A percentile compares a stretch with the other conserved stretches of the same genome.
phyloP scores from a whole-genome alignment of 2,888 invertebrate genomes.

The Copidosoma aretas region DNA sequence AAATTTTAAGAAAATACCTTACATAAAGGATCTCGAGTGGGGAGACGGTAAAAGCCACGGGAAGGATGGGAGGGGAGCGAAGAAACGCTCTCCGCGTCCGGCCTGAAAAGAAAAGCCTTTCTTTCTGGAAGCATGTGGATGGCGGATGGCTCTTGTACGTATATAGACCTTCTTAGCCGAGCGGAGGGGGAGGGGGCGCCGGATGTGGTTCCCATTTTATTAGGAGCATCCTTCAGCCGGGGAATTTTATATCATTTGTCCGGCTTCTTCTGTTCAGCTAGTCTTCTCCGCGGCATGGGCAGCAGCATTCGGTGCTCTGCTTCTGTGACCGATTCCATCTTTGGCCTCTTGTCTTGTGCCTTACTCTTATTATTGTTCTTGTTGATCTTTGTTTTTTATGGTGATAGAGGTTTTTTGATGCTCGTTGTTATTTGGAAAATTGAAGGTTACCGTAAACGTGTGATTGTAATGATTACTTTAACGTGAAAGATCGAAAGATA shows the following conservation, averaged over 20 bases:
- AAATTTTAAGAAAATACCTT: conserved; percentile 39
- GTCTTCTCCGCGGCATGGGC: no score
- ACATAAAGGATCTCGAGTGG: conserved; percentile 32
- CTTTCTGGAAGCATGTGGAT: conserved; percentile 14
- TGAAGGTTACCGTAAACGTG: no score
- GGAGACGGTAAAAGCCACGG: conserved; percentile 1
- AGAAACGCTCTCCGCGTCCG: conserved; percentile 18
- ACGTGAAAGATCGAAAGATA: no score
- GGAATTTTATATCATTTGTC: conserved; percentile 58
- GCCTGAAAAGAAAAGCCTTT: conserved; percentile 26
- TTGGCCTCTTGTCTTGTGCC: not conserved
- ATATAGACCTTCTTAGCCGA: conserved; percentile 49
- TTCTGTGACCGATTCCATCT: not conserved
- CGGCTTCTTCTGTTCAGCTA: conserved; percentile 49
- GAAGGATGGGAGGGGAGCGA: conserved; percentile 13
- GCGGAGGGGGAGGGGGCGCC: not conserved
- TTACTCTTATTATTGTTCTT: conserved; percentile 22
- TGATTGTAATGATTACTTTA: no score
- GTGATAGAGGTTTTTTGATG: no score
- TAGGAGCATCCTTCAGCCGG: conserved; percentile 56
- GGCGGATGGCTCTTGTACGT: conserved; percentile 31
- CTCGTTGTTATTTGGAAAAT: no score
- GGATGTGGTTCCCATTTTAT: conserved; percentile 54
- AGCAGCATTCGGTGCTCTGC: not conserved
- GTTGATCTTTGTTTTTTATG: conserved; percentile 43